Percentiles rank a stretch among this genome's conserved stretches.
These are phyloP conservation scores for Ecdyonurus torrentis DNA, from an alignment of 2,888 invertebrate species.

Conservation along the genomic window DNA sequence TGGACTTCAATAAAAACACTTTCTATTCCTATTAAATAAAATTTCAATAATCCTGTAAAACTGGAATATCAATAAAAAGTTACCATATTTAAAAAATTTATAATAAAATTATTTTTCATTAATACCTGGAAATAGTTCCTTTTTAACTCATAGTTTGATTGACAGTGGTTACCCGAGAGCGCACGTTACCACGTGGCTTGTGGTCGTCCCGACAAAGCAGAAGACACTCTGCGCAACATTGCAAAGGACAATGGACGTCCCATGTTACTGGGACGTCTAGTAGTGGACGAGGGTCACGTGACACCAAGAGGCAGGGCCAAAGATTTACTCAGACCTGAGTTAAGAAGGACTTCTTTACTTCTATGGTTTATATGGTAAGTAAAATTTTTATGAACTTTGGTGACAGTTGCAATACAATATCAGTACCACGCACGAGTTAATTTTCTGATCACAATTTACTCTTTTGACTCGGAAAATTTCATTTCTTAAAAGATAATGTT, in stretches of 20 bases:
- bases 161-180: constrained; percentile 87
- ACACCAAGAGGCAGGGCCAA: constrained; percentile 40
- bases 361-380: constrained; percentile 85
- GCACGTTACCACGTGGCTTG: constrained; percentile 75
- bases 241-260: constrained; percentile 79
- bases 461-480: too few relatives aligned
- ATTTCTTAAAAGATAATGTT: too few relatives aligned
- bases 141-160: constrained; percentile 14
- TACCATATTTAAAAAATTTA: background rate
- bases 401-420: too few relatives aligned
- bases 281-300: constrained; percentile 48
- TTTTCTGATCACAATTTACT: too few relatives aligned
- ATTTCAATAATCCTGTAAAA: too few relatives aligned
- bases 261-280: constrained; percentile 69
- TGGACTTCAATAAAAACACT: too few relatives aligned
- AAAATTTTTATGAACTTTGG: too few relatives aligned
- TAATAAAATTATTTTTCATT: background rate
- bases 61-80: too few relatives aligned
- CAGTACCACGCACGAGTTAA: too few relatives aligned
- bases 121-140: background rate
- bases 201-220: constrained; percentile 72
- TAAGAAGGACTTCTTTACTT: constrained; percentile 66
- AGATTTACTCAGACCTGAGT: constrained; percentile 60
- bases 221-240: constrained; percentile 68
- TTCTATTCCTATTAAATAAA: too few relatives aligned